These are phyloP conservation scores for Hippocampus kuda DNA, from an alignment of 2,797 vertebrate species.

Conservation along the genomic window DNA sequence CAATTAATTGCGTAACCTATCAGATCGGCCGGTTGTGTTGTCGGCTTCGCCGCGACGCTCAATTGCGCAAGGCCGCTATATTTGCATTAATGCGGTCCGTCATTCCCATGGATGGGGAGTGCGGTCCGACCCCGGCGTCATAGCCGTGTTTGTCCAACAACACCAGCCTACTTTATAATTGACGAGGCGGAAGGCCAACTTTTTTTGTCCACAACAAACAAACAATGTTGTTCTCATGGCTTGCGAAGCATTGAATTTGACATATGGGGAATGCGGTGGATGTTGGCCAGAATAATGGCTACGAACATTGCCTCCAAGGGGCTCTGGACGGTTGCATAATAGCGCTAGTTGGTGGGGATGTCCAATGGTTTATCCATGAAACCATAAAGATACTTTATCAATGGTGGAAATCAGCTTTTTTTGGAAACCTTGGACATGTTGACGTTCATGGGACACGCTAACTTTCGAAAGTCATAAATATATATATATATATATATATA, in stretches of 20 bases:
- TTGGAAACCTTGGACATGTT: not conserved
- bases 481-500: too few relatives aligned
- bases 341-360: not conserved
- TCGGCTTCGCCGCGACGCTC: conserved; percentile 11
- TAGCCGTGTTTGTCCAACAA: conserved; percentile 5
- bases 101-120: conserved; percentile 1
- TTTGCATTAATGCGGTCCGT: conserved; percentile 8
- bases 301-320: conserved; percentile 22
- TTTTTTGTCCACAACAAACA: conserved; percentile 11
- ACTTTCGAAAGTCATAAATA: not conserved
- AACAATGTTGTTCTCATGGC: conserved; percentile 13
- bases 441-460: too few relatives aligned
- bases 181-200: not conserved
- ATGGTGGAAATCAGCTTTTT: not conserved
- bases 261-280: conserved; percentile 9
- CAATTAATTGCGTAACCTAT: conserved; percentile 44
- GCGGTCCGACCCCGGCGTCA: not conserved
- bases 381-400: not conserved
- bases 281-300: conserved; percentile 15
- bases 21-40: conserved; percentile 22
- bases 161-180: conserved; percentile 3
- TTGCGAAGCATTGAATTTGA: conserved; percentile 5
- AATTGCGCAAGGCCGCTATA: conserved; percentile 15
- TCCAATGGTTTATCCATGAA: not conserved
- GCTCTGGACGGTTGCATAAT: conserved; percentile 10